Evolutionary conservation across 2,888 invertebrate species (phyloP).

Genomic region (Eupithecia vulgata): DNA sequence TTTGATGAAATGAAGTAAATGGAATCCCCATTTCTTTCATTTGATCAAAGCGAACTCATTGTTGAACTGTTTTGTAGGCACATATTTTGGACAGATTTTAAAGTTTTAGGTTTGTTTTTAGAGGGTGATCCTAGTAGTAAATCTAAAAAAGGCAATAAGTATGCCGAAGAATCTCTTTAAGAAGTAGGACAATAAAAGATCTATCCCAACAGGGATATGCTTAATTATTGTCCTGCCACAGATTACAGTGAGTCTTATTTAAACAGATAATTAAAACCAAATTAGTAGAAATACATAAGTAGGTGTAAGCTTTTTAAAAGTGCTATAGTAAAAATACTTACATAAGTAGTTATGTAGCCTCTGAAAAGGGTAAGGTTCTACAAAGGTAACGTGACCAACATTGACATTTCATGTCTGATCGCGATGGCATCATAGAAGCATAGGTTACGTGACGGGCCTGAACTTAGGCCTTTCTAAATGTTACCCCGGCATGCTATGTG

Average conservation of each 20-base stretch:
- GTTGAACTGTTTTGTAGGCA: slow-evolving; percentile 1
- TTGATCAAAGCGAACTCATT: background rate
- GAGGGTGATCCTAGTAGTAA: background rate
- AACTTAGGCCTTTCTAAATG: slow-evolving; percentile 41
- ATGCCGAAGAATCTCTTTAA: background rate
- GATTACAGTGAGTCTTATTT: no score
- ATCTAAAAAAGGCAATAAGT: background rate
- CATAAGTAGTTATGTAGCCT: background rate
- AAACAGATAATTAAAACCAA: no score
- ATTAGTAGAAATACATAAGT: background rate
- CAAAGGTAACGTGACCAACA: slow-evolving; percentile 33
- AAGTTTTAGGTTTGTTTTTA: background rate
- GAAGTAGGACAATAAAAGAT: background rate
- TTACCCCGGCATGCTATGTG: slow-evolving; percentile 37
- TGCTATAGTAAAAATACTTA: background rate
- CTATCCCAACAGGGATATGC: background rate
- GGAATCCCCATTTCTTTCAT: background rate
- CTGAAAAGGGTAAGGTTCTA: slow-evolving; percentile 9
- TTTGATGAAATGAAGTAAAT: slow-evolving; percentile 20
- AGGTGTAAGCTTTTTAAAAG: background rate
- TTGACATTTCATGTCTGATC: slow-evolving; percentile 54
- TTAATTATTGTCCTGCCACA: no score
- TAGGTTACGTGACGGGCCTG: slow-evolving; percentile 42
- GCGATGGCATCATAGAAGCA: slow-evolving; percentile 23
- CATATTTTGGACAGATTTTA: background rate